Evolutionary conservation across 2,113 vertebrate genomes (phyloP).

Genomic region (Myotis yumanensis): DNA sequence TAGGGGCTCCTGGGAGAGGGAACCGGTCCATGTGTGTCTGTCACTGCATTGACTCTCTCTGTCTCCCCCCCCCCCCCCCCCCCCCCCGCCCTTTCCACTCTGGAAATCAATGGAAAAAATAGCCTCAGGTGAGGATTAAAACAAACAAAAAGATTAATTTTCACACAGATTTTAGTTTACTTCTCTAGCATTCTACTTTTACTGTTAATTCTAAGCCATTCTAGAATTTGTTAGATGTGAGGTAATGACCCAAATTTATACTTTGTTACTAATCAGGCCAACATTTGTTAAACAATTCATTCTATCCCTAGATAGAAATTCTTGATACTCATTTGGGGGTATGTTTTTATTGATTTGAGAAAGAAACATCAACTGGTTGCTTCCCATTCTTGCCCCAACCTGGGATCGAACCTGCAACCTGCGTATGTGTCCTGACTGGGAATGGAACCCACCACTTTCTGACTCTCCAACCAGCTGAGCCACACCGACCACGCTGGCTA

Average conservation of each 20-base stretch:
- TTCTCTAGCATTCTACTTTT: not conserved
- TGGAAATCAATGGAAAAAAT: no score
- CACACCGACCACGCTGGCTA: not conserved
- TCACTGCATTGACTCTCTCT: no score
- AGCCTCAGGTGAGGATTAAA: no score
- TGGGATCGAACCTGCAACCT: not conserved
- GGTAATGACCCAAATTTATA: not conserved
- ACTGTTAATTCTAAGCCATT: not conserved
- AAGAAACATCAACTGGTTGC: not conserved
- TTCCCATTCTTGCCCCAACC: not conserved
- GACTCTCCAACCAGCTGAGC: not conserved
- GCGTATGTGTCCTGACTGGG: not conserved
- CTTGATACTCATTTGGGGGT: not conserved
- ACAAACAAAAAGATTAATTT: not conserved
- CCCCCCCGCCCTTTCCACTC: no score
- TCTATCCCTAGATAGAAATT: not conserved
- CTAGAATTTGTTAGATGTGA: constrained; percentile 29
- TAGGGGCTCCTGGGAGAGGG: no score
- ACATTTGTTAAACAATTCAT: not conserved
- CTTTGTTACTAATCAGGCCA: not conserved
- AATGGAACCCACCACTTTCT: not conserved
- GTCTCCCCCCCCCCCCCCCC: no score
- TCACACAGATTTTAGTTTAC: not conserved
- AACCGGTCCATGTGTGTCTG: no score
- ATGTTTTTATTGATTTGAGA: not conserved